Evolutionary conservation across 2,888 invertebrate genomes (phyloP), one percentile per base, ranked within the genome.

Genomic region (Apeira syringaria): DNA sequence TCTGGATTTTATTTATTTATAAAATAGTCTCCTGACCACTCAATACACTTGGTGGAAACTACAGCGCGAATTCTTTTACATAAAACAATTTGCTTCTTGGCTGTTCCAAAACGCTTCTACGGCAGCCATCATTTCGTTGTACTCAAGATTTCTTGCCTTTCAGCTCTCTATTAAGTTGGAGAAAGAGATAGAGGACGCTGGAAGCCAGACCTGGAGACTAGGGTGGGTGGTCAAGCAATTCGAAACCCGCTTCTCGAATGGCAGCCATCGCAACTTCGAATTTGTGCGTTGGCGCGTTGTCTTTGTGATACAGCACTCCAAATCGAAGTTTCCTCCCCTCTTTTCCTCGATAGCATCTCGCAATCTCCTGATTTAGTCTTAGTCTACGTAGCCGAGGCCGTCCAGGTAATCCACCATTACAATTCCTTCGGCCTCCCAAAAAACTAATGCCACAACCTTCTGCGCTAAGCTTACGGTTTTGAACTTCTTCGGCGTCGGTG

Each of bases 211-310:
- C 53, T 26, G 36, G 20, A 12, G 27, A 35, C n/a, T 35, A 27
- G 13, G 26, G 15, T 50, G 50, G 48, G 12, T 42, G 56, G 42
- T 54, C 50, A 18, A 45, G 47, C 29, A 52, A 18, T 49, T 53
- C 47, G 25, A 53, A 58, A 1, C 47, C 52, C 17, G 36, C 7
- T 47, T 56, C 47, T 29, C 41, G 28, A 42, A 55, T 50, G 38
- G 47, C 52, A 51, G 51, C 49, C 47, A 53, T 56, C 17, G 53
- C 54, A 45, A 52, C 39, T 24, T 31, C 41, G 9, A 50, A 41
- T 40, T 45, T 57, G 47, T 57, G 53, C 28, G 32, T 42, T 17
- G 38, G 50, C 22, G 49, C 52, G 40, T 53, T 55, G 13, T 28
- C 36, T 10, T 25, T 22, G 13, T 25, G 29, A 36, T 28, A 36